phyloP scores from a whole-genome alignment of 2,797 vertebrate genomes.

The Catamblyrhynchus diadema region DNA sequence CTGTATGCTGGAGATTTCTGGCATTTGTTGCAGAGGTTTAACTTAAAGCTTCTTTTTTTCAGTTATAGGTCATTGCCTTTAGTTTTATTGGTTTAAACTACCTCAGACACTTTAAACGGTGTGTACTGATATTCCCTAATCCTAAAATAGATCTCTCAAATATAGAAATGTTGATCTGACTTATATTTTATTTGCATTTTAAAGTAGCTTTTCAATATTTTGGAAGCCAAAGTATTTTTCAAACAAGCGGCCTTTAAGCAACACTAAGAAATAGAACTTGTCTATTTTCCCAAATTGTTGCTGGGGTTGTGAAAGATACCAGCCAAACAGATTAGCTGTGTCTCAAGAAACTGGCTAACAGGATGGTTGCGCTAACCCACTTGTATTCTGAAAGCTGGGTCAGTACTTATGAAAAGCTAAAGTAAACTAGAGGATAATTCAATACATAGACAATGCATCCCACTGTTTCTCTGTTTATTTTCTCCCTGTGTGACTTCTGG shows the following conservation, averaged over 20 bases:
- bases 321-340: background rate
- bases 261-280: background rate
- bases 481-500: constrained; percentile 54
- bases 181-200: constrained; percentile 11
- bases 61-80: background rate
- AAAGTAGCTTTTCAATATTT: background rate
- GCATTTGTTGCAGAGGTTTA: background rate
- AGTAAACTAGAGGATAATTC: constrained; percentile 50
- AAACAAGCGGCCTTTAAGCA: background rate
- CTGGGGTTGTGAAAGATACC: background rate
- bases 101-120: background rate
- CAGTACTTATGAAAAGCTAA: constrained; percentile 11
- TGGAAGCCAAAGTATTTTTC: constrained; percentile 8
- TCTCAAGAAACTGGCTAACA: background rate
- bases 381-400: constrained; percentile 25
- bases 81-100: constrained; percentile 1
- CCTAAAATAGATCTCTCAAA: background rate
- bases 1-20: background rate
- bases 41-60: background rate
- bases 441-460: constrained; percentile 43
- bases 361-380: background rate
- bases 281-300: background rate
- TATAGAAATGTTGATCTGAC: background rate
- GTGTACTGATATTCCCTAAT: background rate
- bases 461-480: constrained; percentile 60